Base-by-base conservation (phyloP, 2,113 vertebrate genomes). In the Coregonus clupeaformis region DNA sequence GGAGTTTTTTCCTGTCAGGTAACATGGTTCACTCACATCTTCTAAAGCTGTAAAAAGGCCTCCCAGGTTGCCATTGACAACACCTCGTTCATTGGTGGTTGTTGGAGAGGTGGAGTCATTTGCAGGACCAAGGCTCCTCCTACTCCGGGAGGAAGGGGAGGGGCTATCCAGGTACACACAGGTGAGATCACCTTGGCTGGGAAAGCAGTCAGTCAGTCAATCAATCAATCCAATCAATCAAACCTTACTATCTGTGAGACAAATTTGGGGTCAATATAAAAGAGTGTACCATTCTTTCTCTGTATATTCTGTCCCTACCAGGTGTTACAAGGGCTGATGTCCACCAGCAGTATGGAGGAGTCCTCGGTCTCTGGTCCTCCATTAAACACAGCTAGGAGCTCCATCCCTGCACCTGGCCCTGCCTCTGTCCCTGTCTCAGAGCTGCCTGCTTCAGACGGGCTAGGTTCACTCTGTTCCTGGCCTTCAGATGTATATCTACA, bases 331-430 rank as follows among this genome's bases (percentile, higher is more conserved):
- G 64, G 57, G 49, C 49, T 42, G 59, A 79, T 5, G 14, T 81
- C 79, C 65, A 82, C 16, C 29, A 66, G 30, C 36, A 77, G 67
- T 7, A 71, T 18, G 29, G 55, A 47, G 29, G 45, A 62, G 25
- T 69, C 68, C 5, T 74, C 75, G 18, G 42, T 55, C 32, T 55
- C 71, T 69, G 24, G 4, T 64, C 32, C 22, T 29, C 60, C n/a
- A 27, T 70, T 64, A 66, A 75, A 73, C 30, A 83, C 52, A 66
- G 68, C 72, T 42, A 79, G 12, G 5, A 78, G n/a, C 29, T 77
- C 77, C 36, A 80, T 3, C 3, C 69, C 72, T 16, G 47, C 6
- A 27, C 36, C 73, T 3, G 36, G 3, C 9, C 36, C 14, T 13
- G 49, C 3, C 3, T 72, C 72, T 18, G 49, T 9, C 42, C 42